phyloP scores from a whole-genome alignment of 2,797 vertebrate genomes.

The Spondyliosoma cantharus region DNA sequence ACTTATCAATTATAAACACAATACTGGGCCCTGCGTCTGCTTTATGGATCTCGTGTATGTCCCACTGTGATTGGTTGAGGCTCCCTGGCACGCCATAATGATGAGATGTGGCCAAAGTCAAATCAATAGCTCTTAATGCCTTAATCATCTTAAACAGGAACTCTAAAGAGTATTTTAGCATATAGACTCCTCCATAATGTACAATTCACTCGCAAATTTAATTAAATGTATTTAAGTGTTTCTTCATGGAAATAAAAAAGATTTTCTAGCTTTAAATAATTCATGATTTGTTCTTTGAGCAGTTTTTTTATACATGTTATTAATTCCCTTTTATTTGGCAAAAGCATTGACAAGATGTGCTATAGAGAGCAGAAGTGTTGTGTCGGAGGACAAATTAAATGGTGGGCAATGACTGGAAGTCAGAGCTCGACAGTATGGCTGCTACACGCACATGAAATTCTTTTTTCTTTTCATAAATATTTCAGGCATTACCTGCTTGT shows the following conservation, averaged over 20 bases:
- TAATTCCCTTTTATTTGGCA: slow-evolving; percentile 47
- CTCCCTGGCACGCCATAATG: slow-evolving; percentile 24
- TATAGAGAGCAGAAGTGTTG: slow-evolving; percentile 8
- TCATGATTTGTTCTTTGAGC: slow-evolving; percentile 39
- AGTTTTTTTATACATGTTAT: slow-evolving; percentile 43
- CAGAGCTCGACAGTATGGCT: neutral
- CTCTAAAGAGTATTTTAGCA: slow-evolving; percentile 23
- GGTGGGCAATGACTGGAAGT: neutral
- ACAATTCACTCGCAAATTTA: neutral
- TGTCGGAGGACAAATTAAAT: neutral
- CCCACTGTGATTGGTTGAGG: slow-evolving; percentile 25
- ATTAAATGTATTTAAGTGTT: neutral
- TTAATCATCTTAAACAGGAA: slow-evolving; percentile 43
- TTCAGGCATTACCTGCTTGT: neutral
- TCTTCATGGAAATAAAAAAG: slow-evolving; percentile 18
- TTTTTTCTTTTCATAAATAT: slow-evolving; percentile 13
- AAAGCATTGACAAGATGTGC: slow-evolving; percentile 17
- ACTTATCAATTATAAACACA: slow-evolving; percentile 80
- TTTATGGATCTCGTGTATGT: slow-evolving; percentile 49
- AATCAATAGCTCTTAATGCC: slow-evolving; percentile 44
- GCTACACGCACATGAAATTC: neutral
- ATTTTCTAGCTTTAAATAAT: slow-evolving; percentile 41
- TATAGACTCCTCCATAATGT: neutral
- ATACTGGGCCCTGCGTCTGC: slow-evolving; percentile 22
- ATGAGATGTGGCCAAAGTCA: slow-evolving; percentile 22